These are phyloP conservation scores for Alauda arvensis DNA, from an alignment of 2,797 vertebrate species.

Conservation along the genomic window DNA sequence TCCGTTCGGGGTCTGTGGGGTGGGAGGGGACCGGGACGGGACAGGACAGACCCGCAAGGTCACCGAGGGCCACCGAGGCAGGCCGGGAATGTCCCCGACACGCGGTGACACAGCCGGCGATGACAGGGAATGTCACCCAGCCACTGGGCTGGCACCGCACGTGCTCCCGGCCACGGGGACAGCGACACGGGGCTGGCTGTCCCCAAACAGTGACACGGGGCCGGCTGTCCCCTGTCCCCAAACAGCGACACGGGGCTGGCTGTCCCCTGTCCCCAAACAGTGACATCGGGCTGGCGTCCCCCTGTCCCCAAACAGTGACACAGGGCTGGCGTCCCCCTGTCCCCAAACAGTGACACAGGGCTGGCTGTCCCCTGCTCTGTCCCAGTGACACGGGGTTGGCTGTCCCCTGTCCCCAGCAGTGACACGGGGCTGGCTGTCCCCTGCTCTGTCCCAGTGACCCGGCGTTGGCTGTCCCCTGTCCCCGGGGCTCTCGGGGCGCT, in stretches of 20 bases:
- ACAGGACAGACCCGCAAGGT: background rate
- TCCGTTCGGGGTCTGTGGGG: background rate
- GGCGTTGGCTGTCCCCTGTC: no score
- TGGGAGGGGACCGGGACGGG: background rate
- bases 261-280: background rate
- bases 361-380: no score
- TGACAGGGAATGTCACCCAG: background rate
- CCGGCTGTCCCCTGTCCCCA: no score
- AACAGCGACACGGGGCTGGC: background rate
- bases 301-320: background rate
- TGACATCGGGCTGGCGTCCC: background rate
- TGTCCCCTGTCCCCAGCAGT: background rate
- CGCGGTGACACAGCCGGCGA: background rate
- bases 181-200: background rate
- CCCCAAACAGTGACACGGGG: background rate
- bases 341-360: background rate
- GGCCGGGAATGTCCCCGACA: background rate
- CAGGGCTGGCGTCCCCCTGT: background rate
- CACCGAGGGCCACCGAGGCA: background rate
- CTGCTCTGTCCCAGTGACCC: background rate
- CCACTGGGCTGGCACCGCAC: background rate
- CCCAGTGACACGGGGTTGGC: background rate
- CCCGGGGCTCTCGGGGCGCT: no score
- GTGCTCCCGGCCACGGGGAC: background rate
- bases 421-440: background rate